These are phyloP conservation scores for Astyanax mexicanus DNA, from an alignment of 2,797 vertebrate genomes.

Conservation along the genomic window DNA sequence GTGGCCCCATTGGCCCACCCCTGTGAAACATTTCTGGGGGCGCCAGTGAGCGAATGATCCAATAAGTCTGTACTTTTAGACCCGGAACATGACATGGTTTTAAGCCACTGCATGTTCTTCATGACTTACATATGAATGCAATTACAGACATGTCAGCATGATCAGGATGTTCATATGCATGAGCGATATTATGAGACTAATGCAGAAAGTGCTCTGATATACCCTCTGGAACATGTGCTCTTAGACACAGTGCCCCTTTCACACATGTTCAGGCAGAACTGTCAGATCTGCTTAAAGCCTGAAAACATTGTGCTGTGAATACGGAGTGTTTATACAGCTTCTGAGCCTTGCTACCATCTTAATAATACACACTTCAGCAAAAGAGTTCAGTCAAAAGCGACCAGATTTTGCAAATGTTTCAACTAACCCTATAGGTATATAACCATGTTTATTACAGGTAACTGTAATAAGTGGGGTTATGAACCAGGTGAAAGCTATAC, in stretches of 20 bases:
- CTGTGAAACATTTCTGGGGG: too few species aligned
- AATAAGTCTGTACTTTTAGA: constrained; percentile 19
- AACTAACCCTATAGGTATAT: too few species aligned
- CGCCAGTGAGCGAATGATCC: constrained; percentile 28
- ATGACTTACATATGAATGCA: constrained; percentile 60
- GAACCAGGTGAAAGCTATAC: too few species aligned
- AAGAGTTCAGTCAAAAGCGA: too few species aligned
- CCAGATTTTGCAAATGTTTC: too few species aligned
- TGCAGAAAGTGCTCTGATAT: constrained; percentile 48
- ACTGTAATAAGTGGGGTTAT: too few species aligned
- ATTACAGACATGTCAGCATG: constrained; percentile 55
- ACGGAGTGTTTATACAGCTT: not conserved
- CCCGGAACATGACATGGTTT: constrained; percentile 22
- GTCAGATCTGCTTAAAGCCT: constrained; percentile 66
- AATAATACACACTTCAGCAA: too few species aligned
- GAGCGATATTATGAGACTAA: constrained; percentile 53
- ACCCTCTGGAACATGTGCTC: constrained; percentile 46
- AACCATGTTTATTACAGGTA: too few species aligned
- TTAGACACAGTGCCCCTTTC: constrained; percentile 49
- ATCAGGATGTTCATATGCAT: constrained; percentile 45
- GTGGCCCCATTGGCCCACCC: too few species aligned
- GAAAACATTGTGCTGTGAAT: not conserved
- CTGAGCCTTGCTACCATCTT: not conserved
- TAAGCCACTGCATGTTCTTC: constrained; percentile 20
- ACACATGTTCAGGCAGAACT: constrained; percentile 76